These are phyloP conservation scores for Brachionus rotundiformis DNA, from an alignment of 1,140 invertebrate genomes.

Conservation along the genomic window DNA sequence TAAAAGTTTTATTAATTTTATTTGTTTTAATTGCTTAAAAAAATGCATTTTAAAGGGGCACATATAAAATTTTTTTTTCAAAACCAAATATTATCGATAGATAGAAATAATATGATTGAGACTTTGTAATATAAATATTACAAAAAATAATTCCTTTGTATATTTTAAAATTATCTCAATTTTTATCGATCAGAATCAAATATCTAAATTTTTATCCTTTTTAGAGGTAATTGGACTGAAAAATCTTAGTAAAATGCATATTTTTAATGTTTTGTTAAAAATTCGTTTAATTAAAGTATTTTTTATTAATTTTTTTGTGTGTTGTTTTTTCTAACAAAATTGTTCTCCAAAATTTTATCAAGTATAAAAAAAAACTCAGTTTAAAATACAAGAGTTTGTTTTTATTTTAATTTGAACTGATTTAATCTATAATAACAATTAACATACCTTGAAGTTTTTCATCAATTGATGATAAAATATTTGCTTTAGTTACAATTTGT, in stretches of 20 bases:
- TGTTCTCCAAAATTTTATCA: not conserved
- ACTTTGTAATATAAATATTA: not conserved
- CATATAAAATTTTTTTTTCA: not conserved
- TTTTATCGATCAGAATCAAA: not conserved
- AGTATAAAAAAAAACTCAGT: not conserved
- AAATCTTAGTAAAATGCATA: not conserved
- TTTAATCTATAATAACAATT: not conserved
- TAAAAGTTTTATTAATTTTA: not conserved
- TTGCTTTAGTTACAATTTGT: not conserved
- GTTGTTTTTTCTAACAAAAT: not conserved
- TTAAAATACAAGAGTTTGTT: not conserved
- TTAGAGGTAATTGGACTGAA: not conserved
- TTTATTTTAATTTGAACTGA: not conserved
- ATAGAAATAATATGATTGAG: slow-evolving; percentile 16
- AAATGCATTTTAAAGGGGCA: not conserved
- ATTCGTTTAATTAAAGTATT: not conserved
- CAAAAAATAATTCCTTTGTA: not conserved
- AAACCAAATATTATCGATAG: not conserved
- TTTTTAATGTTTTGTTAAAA: not conserved
- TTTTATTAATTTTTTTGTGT: not conserved
- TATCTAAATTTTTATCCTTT: not conserved
- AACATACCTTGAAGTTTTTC: slow-evolving; percentile 29
- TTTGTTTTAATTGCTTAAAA: not conserved
- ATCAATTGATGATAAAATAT: not conserved
- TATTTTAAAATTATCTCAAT: not conserved